A percentile compares a stretch with the other conserved stretches of the same genome.
Evolutionary conservation across 2,113 vertebrate genomes (phyloP).

Genomic region (Octodon degus): DNA sequence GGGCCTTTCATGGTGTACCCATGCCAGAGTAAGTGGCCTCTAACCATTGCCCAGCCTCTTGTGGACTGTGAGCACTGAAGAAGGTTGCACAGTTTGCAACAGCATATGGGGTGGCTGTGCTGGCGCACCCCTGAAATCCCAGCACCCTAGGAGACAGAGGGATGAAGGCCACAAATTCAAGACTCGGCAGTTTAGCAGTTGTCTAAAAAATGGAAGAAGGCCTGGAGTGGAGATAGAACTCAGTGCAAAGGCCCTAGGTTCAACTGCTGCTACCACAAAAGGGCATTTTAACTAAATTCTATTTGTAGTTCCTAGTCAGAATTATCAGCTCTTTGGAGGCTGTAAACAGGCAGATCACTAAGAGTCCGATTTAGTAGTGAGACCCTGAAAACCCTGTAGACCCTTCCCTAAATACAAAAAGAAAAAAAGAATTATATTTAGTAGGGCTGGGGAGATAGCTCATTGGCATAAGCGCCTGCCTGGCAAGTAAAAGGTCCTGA

Average conservation of each 20-base stretch:
- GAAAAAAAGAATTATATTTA: no score
- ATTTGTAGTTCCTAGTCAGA: not conserved
- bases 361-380: no score
- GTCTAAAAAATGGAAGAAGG: not conserved
- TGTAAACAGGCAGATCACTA: no score
- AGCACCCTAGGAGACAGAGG: not conserved
- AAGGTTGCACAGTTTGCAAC: not conserved
- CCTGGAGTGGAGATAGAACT: not conserved
- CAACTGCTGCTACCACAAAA: not conserved
- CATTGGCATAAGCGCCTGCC: no score
- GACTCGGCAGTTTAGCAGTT: not conserved
- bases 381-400: no score
- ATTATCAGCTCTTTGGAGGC: not conserved
- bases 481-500: no score
- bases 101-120: not conserved
- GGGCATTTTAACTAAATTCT: not conserved
- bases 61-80: conserved; percentile 46
- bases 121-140: not conserved
- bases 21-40: conserved; percentile 39
- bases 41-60: conserved; percentile 4
- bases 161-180: not conserved
- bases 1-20: conserved; percentile 45
- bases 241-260: not conserved
- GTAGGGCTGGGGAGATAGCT: no score
- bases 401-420: no score